These are phyloP conservation scores for Callocephalon fimbriatum DNA, from an alignment of 2,113 vertebrate genomes.

Conservation along the genomic window DNA sequence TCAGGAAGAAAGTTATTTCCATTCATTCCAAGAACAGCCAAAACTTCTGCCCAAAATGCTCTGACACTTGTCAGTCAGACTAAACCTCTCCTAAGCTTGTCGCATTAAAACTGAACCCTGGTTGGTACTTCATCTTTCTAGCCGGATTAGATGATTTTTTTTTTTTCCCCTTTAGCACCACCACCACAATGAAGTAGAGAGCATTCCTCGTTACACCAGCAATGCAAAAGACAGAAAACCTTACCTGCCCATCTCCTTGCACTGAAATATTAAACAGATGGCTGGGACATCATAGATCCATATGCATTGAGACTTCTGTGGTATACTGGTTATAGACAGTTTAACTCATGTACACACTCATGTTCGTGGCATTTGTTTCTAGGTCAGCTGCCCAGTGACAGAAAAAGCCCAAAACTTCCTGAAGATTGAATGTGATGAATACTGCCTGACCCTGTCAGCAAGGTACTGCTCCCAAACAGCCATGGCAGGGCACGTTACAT, in stretches of 20 bases:
- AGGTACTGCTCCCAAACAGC: conserved; percentile 79
- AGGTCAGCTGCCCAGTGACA: conserved; percentile 90
- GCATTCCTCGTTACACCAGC: background rate
- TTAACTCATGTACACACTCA: background rate
- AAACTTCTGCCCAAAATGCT: background rate
- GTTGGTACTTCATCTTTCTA: background rate
- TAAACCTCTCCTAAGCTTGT: background rate
- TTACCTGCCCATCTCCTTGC: background rate
- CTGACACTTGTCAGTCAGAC: background rate
- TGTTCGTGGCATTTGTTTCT: conserved; percentile 26
- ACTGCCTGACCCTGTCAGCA: conserved; percentile 88
- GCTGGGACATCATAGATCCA: background rate
- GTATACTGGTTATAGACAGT: background rate
- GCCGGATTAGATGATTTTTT: background rate
- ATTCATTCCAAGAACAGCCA: background rate
- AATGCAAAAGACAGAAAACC: background rate
- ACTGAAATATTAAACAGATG: background rate
- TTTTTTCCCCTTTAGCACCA: background rate
- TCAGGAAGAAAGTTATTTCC: background rate
- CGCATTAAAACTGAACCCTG: background rate
- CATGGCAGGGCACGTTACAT: background rate
- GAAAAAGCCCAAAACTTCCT: conserved; percentile 88
- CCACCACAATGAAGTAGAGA: background rate
- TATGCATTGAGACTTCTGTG: background rate
- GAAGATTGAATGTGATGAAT: conserved; percentile 87